Base-by-base conservation (phyloP, 2,888 invertebrate genomes). In the Acrobasis suavella region DNA sequence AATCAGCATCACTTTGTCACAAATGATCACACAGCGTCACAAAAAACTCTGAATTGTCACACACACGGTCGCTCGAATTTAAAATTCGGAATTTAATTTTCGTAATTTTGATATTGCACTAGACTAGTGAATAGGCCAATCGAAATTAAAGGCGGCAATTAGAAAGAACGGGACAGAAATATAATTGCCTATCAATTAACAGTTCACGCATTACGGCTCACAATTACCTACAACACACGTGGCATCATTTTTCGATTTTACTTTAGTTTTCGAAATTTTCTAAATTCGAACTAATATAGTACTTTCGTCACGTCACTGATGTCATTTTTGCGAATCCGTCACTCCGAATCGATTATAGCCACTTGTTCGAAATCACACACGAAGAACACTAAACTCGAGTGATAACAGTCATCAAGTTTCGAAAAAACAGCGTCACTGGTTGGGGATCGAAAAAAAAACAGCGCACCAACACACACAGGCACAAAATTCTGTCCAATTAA, bases 401-500 rank as follows among this genome's bases (percentile, higher is more conserved):
- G 89, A 89, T 90, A 88, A 89, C 83, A 90, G 89, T 91, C 86
- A 90, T 91, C 88, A 85, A 80, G 79, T 81, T 84, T 81, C 81
- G 82, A 88, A 90, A 91, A 91, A 91, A 90, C 83, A 70, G 82
- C 85, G 89, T 88, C 88, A 88, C 88, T 80, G 80, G 75, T 71
- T 72, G 66, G 69, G 70, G 68, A 72, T 69, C 67, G 67, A 83
- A 87, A 88, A 90, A 91, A 87, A 85, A 79, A 78, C 74, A 75
- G 78, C 73, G 69, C 78, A 70, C 72, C 66, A 64, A 89, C 90
- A 83, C 91, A 91, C 92, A 92, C 92, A 85, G 78, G 85, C 90
- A 89, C 91, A 90, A 88, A 91, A 85, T 82, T 85, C 89, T 85
- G 90, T 87, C 91, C 92, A 92, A 92, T 92, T 92, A 92, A 90